Evolutionary conservation across 2,888 invertebrate genomes (phyloP).

Genomic region (Tetheella fluctuosa): DNA sequence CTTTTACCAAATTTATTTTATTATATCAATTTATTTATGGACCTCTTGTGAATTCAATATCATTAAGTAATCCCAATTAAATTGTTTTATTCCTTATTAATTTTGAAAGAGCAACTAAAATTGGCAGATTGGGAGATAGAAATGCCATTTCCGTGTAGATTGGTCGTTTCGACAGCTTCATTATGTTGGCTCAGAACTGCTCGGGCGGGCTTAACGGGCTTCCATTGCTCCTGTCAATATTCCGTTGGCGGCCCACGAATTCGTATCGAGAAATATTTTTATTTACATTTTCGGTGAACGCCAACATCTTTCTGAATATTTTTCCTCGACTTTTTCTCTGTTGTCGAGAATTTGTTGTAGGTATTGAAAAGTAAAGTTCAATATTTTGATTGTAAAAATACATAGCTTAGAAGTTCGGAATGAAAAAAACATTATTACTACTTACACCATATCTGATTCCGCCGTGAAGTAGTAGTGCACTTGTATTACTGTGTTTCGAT

Average conservation of each 20-base stretch:
- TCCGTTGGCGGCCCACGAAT: conserved; percentile 21
- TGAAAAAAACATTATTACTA: neutral
- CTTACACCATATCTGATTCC: too few relatives aligned
- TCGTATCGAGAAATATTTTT: conserved; percentile 8
- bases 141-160: conserved; percentile 44
- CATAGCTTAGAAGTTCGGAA: neutral
- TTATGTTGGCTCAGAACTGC: conserved; percentile 53
- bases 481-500: too few relatives aligned
- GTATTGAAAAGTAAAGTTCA: neutral
- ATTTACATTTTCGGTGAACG: neutral
- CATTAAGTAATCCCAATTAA: too few relatives aligned
- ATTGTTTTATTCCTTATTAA: neutral
- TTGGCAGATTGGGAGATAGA: conserved; percentile 37
- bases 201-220: conserved; percentile 43
- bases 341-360: neutral
- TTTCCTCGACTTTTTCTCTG: neutral
- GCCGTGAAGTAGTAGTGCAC: too few relatives aligned
- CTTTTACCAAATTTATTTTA: too few relatives aligned
- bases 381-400: neutral
- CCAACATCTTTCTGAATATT: neutral
- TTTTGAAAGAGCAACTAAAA: conserved; percentile 13
- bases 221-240: conserved; percentile 50
- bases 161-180: conserved; percentile 59
- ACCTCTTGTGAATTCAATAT: too few relatives aligned
- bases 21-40: too few relatives aligned